Evolutionary conservation across 2,888 invertebrate genomes (phyloP).

Genomic region (Drosophila conformis): DNA sequence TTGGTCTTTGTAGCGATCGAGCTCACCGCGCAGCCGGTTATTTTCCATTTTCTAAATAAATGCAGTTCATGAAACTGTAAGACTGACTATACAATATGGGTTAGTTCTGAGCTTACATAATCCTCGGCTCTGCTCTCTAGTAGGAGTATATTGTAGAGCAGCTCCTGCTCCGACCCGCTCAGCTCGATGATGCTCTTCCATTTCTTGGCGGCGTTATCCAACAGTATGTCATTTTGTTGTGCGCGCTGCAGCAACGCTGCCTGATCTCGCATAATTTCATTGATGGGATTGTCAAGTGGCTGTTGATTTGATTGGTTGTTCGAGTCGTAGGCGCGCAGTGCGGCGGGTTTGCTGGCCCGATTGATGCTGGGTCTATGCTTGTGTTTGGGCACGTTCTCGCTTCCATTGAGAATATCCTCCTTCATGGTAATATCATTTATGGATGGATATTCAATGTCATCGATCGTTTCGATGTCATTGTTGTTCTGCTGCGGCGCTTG

Average conservation of each 20-base stretch:
- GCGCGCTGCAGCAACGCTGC: constrained; percentile 86
- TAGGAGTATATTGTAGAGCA: constrained; percentile 87
- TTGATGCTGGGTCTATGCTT: constrained; percentile 84
- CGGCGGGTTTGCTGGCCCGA: constrained; percentile 87
- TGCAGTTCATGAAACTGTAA: background rate
- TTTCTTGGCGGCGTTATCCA: constrained; percentile 86
- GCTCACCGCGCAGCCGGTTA: constrained; percentile 86
- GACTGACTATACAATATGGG: background rate
- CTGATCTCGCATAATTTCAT: constrained; percentile 86
- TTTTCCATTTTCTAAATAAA: constrained; percentile 87
- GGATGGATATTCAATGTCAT: constrained; percentile 88
- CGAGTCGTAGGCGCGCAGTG: constrained; percentile 86
- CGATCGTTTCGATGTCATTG: constrained; percentile 82
- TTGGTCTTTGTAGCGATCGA: constrained; percentile 86
- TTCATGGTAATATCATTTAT: constrained; percentile 85
- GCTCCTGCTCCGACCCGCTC: constrained; percentile 86
- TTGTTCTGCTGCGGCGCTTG: constrained; percentile 84
- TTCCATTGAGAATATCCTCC: constrained; percentile 75
- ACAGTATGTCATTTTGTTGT: constrained; percentile 87
- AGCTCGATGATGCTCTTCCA: constrained; percentile 85
- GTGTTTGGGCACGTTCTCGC: constrained; percentile 39
- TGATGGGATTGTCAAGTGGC: constrained; percentile 81
- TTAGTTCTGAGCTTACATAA: constrained; percentile 84
- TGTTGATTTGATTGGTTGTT: constrained; percentile 38
- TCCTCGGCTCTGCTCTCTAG: constrained; percentile 87